These are phyloP conservation scores for Hydra vulgaris DNA, from an alignment of 30 jellyfish, hydroid and myxozoan genomes.

Conservation along the genomic window DNA sequence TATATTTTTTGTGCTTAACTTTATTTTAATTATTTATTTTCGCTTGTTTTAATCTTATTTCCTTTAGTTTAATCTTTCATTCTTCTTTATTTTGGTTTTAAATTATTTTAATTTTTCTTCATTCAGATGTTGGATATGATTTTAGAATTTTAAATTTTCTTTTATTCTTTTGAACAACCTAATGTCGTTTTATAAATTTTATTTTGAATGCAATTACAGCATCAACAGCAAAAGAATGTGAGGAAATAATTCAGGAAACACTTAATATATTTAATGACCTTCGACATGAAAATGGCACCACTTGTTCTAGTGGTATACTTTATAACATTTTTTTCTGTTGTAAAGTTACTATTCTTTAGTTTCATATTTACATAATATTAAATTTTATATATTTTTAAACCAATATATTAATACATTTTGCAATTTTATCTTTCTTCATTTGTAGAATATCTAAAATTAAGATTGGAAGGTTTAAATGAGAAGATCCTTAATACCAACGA, in stretches of 20 bases:
- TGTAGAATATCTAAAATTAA: conserved; percentile 64
- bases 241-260: conserved; percentile 61
- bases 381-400: background rate
- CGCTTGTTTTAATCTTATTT: too few species aligned
- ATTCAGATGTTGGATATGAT: too few species aligned
- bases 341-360: background rate
- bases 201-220: conserved; percentile 20
- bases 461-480: conserved; percentile 40
- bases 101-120: background rate
- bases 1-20: too few species aligned
- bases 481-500: conserved; percentile 37
- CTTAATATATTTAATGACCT: conserved; percentile 56
- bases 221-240: conserved; percentile 84
- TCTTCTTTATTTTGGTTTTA: too few species aligned
- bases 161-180: background rate
- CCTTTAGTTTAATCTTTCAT: too few species aligned
- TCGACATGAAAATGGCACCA: conserved; percentile 77
- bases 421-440: background rate
- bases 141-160: too few species aligned
- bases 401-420: too few species aligned
- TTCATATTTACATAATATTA: background rate
- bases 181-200: background rate
- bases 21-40: too few species aligned
- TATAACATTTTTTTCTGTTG: too few species aligned
- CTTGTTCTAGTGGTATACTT: conserved; percentile 84